Evolutionary conservation across 2,888 invertebrate species (phyloP).

Genomic region (Scaptomyza polygonia): DNA sequence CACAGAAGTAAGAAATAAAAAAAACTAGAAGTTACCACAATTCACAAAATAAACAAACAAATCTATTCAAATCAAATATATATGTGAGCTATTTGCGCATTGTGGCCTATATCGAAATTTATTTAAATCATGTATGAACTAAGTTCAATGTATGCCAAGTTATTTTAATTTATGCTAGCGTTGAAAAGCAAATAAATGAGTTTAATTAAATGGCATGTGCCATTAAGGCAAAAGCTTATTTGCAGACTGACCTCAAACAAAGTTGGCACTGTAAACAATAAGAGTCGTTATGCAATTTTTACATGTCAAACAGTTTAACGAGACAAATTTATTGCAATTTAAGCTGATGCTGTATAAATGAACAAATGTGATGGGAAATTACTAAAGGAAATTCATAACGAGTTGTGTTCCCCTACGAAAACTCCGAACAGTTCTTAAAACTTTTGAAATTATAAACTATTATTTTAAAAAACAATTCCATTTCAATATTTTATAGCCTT

Average conservation of each 20-base stretch:
- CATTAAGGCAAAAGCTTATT: slow-evolving; percentile 10
- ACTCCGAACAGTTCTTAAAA: too few relatives aligned
- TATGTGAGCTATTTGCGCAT: slow-evolving; percentile 40
- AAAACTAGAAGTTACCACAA: slow-evolving; percentile 1
- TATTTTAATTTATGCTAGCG: slow-evolving; percentile 33
- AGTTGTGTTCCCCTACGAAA: too few relatives aligned
- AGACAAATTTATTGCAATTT: neutral
- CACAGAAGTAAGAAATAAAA: neutral
- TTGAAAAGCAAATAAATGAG: slow-evolving; percentile 46
- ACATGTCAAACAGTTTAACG: neutral
- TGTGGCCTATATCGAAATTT: slow-evolving; percentile 9
- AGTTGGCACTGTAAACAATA: neutral
- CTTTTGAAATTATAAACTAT: too few relatives aligned
- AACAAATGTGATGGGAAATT: neutral
- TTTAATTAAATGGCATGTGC: slow-evolving; percentile 37
- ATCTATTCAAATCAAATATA: slow-evolving; percentile 42
- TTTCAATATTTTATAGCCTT: too few relatives aligned
- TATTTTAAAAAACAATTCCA: too few relatives aligned
- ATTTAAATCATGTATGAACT: slow-evolving; percentile 23
- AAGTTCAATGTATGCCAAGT: slow-evolving; percentile 41
- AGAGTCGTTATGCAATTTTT: neutral
- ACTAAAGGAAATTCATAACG: neutral
- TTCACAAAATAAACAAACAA: slow-evolving; percentile 2
- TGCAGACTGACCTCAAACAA: neutral
- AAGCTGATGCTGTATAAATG: neutral